A percentile compares a stretch with the other conserved stretches of the same genome.
phyloP scores from a whole-genome alignment of 2,797 vertebrate genomes.

The Acanthiza pusilla region DNA sequence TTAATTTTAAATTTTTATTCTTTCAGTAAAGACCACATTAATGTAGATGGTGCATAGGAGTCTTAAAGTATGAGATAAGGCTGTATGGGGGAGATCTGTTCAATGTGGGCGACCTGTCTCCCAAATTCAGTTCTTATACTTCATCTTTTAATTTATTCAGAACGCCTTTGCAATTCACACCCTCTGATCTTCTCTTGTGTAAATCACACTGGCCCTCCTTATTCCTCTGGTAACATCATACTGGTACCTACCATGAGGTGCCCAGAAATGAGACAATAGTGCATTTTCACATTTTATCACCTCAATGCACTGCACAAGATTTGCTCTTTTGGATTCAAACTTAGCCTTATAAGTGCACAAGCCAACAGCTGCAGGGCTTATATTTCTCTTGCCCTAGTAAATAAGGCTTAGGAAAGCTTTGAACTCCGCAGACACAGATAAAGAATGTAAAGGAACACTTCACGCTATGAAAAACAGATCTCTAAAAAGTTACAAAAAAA shows the following conservation, averaged over 20 bases:
- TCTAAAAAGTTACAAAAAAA: background rate
- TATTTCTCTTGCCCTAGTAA: background rate
- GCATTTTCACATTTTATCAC: background rate
- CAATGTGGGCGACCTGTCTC: slow-evolving; percentile 31
- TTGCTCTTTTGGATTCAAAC: background rate
- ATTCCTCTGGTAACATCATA: background rate
- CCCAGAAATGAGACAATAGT: background rate
- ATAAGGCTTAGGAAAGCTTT: background rate
- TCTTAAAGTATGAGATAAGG: background rate
- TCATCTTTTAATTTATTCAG: slow-evolving; percentile 45
- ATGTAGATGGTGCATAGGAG: background rate
- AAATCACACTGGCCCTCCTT: background rate
- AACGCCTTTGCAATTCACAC: slow-evolving; percentile 52
- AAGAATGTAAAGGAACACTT: background rate
- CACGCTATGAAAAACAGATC: background rate
- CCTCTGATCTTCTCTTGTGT: slow-evolving; percentile 11
- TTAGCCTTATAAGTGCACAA: background rate
- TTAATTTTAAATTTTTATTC: background rate
- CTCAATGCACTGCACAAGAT: background rate
- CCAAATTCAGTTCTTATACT: slow-evolving; percentile 45
- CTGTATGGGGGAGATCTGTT: slow-evolving; percentile 35
- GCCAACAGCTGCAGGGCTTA: background rate
- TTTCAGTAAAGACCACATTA: background rate
- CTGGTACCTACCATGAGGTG: background rate
- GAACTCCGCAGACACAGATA: background rate